Evolutionary conservation across 2,113 vertebrate genomes (phyloP), one percentile per base, ranked within the genome.

Genomic region (Microtus ochrogaster): DNA sequence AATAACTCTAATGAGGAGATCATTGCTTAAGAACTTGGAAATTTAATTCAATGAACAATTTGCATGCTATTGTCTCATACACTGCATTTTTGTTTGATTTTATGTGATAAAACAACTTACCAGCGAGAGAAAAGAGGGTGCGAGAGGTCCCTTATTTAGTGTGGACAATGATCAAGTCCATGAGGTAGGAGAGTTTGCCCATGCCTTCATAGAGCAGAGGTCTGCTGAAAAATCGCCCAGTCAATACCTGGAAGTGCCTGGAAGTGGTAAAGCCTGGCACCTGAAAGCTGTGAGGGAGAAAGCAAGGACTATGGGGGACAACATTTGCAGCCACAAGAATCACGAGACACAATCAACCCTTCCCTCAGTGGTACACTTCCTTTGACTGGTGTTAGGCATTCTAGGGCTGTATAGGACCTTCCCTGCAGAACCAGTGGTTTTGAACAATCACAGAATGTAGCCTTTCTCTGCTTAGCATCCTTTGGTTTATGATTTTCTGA

Each of bases 361-460:
- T 17, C 24, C 19, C 90, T 33, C 39, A 24, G 21, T 26, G 4
- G 0, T 7, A 88, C 28, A 28, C n/a, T 14, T 68, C 85, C 21
- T 24, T 24, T 39, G 68, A 14, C 55, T 89, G 22, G 30, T 12
- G 58, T 84, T 39, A 68, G 2, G 17, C 49, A 66, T 79, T 12
- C 9, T 14, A 68, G 8, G 7, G 61, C 4, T 66, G 28, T 9
- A 24, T 61, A 83, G 39, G 28, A 88, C 9, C 4, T 81, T 41
- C 28, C 30, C 28, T 30, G 17, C 61, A 4, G 5, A 39, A 2
- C 4, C 16, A 7, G 9, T 0, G 0, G 1, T 44, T 6, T 41
- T 68, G 30, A 49, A 49, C 10, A 36, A 33, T 86, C 83, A 55
- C 26, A 47, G 10, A 85, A 73, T 21, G 11, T 49, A 47, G 63